phyloP scores from a whole-genome alignment of 2,888 invertebrate species.

The Ormyrus thymus region DNA sequence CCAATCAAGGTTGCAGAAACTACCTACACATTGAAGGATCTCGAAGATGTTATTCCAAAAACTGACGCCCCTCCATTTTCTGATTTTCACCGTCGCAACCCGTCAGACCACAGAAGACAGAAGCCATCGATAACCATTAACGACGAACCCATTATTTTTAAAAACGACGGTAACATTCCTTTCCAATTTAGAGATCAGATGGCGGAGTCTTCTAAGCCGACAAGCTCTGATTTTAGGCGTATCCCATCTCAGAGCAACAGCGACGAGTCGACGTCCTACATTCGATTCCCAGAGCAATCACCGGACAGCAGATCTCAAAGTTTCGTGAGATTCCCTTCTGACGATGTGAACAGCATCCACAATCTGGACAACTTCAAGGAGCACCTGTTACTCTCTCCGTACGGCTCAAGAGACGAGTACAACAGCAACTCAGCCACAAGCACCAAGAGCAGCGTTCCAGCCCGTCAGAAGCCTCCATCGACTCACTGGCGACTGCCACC shows the following conservation, averaged over 20 bases:
- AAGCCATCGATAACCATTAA: conserved; percentile 12
- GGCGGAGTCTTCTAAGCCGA: conserved; percentile 13
- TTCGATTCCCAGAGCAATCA: conserved; percentile 28
- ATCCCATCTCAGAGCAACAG: background rate
- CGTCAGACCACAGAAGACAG: background rate
- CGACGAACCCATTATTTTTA: conserved; percentile 39
- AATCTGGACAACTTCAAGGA: conserved; percentile 65
- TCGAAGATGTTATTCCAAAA: background rate
- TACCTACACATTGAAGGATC: conserved; percentile 1
- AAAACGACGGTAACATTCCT: conserved; percentile 35
- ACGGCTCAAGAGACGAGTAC: conserved; percentile 56
- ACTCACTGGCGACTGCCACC: conserved; percentile 59
- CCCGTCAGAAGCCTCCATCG: conserved; percentile 60
- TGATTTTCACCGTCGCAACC: background rate
- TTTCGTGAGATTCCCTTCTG: conserved; percentile 66
- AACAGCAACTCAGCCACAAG: conserved; percentile 50
- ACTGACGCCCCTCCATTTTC: conserved; percentile 4
- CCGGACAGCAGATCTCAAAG: conserved; percentile 13
- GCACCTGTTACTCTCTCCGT: conserved; percentile 56
- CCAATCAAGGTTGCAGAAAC: conserved; percentile 11
- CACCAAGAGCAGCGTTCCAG: conserved; percentile 63
- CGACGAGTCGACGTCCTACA: conserved; percentile 37
- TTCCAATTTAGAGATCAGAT: conserved; percentile 52
- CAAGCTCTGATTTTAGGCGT: background rate
- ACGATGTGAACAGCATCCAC: conserved; percentile 70